phyloP scores from a whole-genome alignment of 2,888 invertebrate genomes.

The Ophonus ardosiacus region DNA sequence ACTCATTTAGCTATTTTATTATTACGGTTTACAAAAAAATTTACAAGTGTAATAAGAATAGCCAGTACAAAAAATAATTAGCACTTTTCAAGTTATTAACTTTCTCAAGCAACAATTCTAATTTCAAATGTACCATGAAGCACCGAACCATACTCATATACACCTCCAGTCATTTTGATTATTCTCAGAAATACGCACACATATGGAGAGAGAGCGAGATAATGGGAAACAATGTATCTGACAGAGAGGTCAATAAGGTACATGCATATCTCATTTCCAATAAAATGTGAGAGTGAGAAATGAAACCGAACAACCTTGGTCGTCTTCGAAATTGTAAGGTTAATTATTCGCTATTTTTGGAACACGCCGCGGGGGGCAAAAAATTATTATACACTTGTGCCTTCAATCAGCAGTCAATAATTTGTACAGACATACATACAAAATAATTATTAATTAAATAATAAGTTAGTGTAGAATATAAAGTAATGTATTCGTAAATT shows the following conservation, averaged over 20 bases:
- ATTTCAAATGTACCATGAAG: conserved; percentile 24
- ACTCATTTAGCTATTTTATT: too few species aligned
- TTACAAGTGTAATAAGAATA: neutral
- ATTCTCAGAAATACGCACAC: conserved; percentile 21
- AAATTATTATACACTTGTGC: neutral
- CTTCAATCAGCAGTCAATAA: neutral
- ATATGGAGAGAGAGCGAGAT: neutral
- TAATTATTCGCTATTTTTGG: conserved; percentile 43
- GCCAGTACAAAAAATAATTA: neutral
- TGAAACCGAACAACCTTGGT: conserved; percentile 22
- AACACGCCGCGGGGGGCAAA: neutral
- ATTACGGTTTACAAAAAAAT: too few species aligned
- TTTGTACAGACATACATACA: neutral
- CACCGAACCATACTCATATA: neutral
- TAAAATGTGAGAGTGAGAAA: conserved; percentile 43
- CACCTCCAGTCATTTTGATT: conserved; percentile 15
- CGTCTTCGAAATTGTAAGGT: conserved; percentile 39
- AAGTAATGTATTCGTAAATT: too few species aligned
- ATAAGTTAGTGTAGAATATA: neutral
- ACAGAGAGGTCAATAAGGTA: neutral
- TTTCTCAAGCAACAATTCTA: conserved; percentile 20
- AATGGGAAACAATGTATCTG: neutral
- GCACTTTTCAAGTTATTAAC: neutral
- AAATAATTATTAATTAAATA: neutral
- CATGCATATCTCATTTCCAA: conserved; percentile 27